Percentiles rank a stretch among this genome's conserved stretches.
phyloP scores from a whole-genome alignment of 2,113 vertebrate genomes.

The Gyps fulvus region DNA sequence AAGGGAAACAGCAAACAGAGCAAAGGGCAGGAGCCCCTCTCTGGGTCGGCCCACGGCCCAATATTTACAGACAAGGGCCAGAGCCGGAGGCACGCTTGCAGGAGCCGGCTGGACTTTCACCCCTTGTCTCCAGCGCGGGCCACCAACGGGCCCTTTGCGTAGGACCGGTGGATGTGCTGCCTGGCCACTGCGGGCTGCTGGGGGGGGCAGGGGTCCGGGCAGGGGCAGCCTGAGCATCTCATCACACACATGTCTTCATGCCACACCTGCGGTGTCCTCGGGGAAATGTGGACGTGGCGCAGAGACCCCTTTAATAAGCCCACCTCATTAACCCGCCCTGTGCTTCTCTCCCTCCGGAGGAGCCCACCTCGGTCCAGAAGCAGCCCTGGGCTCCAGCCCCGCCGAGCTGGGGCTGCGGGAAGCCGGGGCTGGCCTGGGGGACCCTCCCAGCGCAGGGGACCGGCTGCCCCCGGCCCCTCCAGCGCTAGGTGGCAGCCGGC shows the following conservation, averaged over 20 bases:
- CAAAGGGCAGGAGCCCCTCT: slow-evolving; percentile 19
- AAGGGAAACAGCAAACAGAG: slow-evolving; percentile 30
- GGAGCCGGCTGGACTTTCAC: neutral
- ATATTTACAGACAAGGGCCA: neutral
- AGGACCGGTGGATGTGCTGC: rapidly evolving
- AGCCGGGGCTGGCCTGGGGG: neutral
- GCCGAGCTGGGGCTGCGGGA: too few relatives aligned
- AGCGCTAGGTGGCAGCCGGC: slow-evolving; percentile 45
- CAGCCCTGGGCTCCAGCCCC: neutral
- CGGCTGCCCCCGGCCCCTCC: too few relatives aligned
- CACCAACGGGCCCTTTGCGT: rapidly evolving
- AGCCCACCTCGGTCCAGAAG: neutral
- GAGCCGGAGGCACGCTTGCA: neutral
- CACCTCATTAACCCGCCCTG: neutral
- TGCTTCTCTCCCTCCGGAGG: neutral
- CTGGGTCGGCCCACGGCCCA: neutral
- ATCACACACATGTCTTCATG: rapidly evolving
- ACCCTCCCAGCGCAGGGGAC: neutral
- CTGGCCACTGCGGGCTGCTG: neutral
- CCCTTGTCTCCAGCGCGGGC: rapidly evolving
- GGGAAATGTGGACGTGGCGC: rapidly evolving
- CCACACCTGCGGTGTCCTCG: neutral
- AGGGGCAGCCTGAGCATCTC: neutral
- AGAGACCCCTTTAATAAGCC: neutral
- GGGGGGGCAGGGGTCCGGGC: rapidly evolving